Evolutionary conservation across 2,113 vertebrate genomes (phyloP), one percentile per base, ranked within the genome.

Genomic region (Loxodonta africana): DNA sequence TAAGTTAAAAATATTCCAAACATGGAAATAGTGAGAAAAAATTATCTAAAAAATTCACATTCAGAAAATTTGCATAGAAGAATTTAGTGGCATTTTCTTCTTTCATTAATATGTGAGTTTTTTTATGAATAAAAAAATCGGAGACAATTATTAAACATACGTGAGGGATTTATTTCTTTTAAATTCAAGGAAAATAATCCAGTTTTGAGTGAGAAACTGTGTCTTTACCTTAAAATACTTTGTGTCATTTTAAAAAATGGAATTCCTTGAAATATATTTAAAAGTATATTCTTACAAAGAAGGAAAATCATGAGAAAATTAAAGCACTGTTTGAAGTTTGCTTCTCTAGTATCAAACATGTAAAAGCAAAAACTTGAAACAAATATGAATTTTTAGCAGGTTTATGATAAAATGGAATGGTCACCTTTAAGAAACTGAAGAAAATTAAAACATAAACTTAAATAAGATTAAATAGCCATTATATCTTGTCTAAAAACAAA

Each of bases 1-100:
- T 0, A 88, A 82, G 8, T 91, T 96, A 62, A 57, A 91, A 88
- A 33, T 74, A 88, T 92, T 95, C 89, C 63, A 53, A 78, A 77
- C 18, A 8, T 91, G 83, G 84, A 81, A 78, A 95, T 62, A 26
- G 74, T 33, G 67, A 87, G 91, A 91, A 25, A 91, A 95, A 80
- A 33, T 33, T 88, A 57, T 2, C 15, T 25, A 20, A 20, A 86
- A 73, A 83, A 53, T 67, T 88, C 20, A 67, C 44, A 73, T 86
- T 17, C 2, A 94, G 78, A 80, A 77, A 97, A 74, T 83, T 17
- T 8, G 84, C 21, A 20, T 2, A 85, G 14, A 6, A 53, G 2
- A 25, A 85, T 83, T 82, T 63, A 60, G 20, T 51, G 1, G 3
- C 15, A 74, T 15, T 93, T 71, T 60, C 76, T 41, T 88, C 2